Percentiles rank a stretch among this genome's conserved stretches.
Evolutionary conservation across 1,140 invertebrate genomes (phyloP).

Genomic region (Diprion similis): DNA sequence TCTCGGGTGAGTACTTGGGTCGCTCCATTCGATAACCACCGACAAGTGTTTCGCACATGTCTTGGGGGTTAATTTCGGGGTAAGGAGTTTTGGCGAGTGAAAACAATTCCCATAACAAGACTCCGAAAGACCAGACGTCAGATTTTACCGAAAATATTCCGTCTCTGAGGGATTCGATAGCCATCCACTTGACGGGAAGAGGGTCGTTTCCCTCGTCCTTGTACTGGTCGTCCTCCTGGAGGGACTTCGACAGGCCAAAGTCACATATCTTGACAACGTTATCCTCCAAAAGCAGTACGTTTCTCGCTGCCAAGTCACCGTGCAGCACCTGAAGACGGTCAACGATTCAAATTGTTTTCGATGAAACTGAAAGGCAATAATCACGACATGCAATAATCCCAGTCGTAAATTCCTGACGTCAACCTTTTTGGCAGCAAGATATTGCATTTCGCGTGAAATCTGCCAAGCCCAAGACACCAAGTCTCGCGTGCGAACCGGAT

Average conservation of each 20-base stretch:
- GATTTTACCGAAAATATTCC: constrained; percentile 85
- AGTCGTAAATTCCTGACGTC: constrained; percentile 21
- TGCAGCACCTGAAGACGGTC: constrained; percentile 76
- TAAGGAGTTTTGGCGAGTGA: constrained; percentile 90
- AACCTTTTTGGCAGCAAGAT: constrained; percentile 86
- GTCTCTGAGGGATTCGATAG: constrained; percentile 81
- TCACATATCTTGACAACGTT: constrained; percentile 95
- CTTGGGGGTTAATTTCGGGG: constrained; percentile 78
- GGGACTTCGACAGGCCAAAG: constrained; percentile 92
- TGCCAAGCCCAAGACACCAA: constrained; percentile 92
- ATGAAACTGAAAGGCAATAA: not conserved
- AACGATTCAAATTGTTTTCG: not conserved
- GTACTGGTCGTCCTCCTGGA: constrained; percentile 92
- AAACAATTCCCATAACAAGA: constrained; percentile 95
- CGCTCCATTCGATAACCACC: constrained; percentile 88
- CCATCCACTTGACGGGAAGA: constrained; percentile 84
- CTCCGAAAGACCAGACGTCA: constrained; percentile 93
- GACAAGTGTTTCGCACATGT: constrained; percentile 76
- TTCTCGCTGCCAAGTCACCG: constrained; percentile 95
- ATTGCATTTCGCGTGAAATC: constrained; percentile 95
- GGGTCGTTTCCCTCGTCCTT: constrained; percentile 86
- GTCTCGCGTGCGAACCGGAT: constrained; percentile 79
- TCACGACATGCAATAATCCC: too few relatives aligned
- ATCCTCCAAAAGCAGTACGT: constrained; percentile 89
- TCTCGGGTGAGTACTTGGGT: constrained; percentile 78